Evolutionary conservation across 2,888 invertebrate species (phyloP).

Genomic region (Rotaria socialis): DNA sequence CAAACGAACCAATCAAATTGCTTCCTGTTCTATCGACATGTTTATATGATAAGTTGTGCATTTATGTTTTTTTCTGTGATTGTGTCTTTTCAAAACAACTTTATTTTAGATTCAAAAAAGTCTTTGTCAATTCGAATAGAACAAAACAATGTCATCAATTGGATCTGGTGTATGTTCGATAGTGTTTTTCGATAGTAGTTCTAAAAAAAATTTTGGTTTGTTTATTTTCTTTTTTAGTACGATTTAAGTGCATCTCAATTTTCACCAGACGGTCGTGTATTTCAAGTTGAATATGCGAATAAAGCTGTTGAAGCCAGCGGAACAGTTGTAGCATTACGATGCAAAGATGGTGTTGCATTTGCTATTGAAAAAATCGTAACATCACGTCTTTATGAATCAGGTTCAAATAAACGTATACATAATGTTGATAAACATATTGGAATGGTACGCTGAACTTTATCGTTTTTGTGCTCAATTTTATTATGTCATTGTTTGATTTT

Average conservation of each 20-base stretch:
- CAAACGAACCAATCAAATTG: neutral
- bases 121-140: neutral
- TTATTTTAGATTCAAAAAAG: neutral
- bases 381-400: constrained; percentile 84
- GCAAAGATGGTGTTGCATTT: constrained; percentile 91
- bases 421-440: constrained; percentile 89
- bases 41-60: neutral
- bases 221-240: constrained; percentile 66
- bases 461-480: too few species aligned
- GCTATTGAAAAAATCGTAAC: constrained; percentile 93
- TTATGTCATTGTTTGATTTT: neutral
- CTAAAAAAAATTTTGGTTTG: neutral
- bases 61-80: neutral
- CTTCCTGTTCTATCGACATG: neutral
- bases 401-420: constrained; percentile 80
- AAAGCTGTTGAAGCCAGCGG: constrained; percentile 98
- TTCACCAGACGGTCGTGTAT: constrained; percentile 96
- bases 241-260: constrained; percentile 99
- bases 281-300: constrained; percentile 98
- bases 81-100: neutral
- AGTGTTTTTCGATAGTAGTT: neutral
- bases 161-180: constrained; percentile 43
- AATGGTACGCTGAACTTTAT: constrained; percentile 66
- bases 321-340: constrained; percentile 85
- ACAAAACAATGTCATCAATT: constrained; percentile 44